Evolutionary conservation across 1,140 invertebrate species (phyloP), one percentile per base, ranked within the genome.

Genomic region (Musca vetustissima): DNA sequence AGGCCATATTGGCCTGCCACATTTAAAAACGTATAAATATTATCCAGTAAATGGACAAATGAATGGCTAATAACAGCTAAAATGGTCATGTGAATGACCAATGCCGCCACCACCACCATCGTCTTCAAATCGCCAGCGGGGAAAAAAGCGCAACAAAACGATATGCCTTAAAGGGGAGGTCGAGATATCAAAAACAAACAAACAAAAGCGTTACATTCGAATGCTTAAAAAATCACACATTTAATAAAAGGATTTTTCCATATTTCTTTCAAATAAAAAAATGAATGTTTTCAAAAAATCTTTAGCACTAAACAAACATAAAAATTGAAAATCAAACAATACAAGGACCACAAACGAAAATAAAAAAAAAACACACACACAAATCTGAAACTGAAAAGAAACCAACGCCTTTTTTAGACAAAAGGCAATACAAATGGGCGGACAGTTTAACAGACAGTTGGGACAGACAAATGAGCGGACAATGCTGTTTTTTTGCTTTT

Each of bases 381-480:
- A n/a, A n/a, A n/a, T n/a, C n/a, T n/a, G n/a, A n/a, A n/a, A n/a
- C n/a, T n/a, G n/a, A n/a, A n/a, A n/a, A n/a, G n/a, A 61, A 61
- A 61, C 57, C 32, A 61, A 61, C 57, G 57, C 57, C 57, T 61
- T 61, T 61, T 43, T 43, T 43, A 13, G 36, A 43, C 36, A 43
- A 43, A 43, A 43, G 36, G 36, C n/a, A 4, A 61, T 8, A 66
- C 64, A 66, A 14, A 8, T n/a, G 7, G 43, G 17, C 22, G 15
- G 43, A 65, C 43, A 49, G 36, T 43, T 43, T 13, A 43, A 65
- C 48, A 65, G 36, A 32, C 36, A 65, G 32, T 47, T 50, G 22
- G n/a, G 36, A 65, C 17, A 48, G 61, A 65, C 61, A 22, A 19
- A 48, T 32, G 17, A 15, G 17, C 36, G 36, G 13, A 43, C 36